Base-by-base conservation (phyloP, 2,113 vertebrate species). In the Paedocypris sp. region DNA sequence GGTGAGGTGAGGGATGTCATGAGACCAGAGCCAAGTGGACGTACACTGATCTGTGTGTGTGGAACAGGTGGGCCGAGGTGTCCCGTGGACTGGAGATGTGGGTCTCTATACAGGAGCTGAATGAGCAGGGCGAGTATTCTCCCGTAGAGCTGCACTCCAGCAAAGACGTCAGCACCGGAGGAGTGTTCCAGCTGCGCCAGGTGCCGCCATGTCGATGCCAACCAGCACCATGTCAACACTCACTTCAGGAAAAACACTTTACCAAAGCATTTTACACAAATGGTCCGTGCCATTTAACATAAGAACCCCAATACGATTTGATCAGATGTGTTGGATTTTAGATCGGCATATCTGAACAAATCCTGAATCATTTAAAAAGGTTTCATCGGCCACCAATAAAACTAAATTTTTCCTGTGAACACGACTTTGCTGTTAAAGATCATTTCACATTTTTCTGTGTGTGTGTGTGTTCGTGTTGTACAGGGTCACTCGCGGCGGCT, bases 401-500 rank as follows among this genome's bases (percentile, higher is more conserved):
- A n/a, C n/a, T n/a, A n/a, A n/a, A n/a, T n/a, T n/a, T n/a, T n/a
- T n/a, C n/a, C n/a, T n/a, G n/a, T n/a, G n/a, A n/a, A n/a, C n/a
- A n/a, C n/a, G n/a, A n/a, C n/a, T n/a, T n/a, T n/a, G n/a, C n/a
- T n/a, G n/a, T n/a, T n/a, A n/a, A n/a, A n/a, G n/a, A n/a, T n/a
- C n/a, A n/a, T n/a, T n/a, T n/a, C n/a, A n/a, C n/a, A n/a, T n/a
- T n/a, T n/a, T n/a, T n/a, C n/a, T 54, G 62, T 72, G 51, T 61
- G 32, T 72, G 61, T 52, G 42, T 61, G 33, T 64, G 15, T 33
- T 36, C n/a, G n/a, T n/a, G n/a, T n/a, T n/a, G n/a, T n/a, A n/a
- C 72, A 99, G 95, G 95, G 95, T 72, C 95, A 99, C 73, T 98
- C 95, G 26, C 89, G 94, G 47, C 86, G 95, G 77, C 83, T 98